A percentile compares a stretch with the other conserved stretches of the same genome.
These are phyloP conservation scores for Echinarachnius parma DNA, from an alignment of 53 echinoderm and acorn worm species.

Conservation along the genomic window DNA sequence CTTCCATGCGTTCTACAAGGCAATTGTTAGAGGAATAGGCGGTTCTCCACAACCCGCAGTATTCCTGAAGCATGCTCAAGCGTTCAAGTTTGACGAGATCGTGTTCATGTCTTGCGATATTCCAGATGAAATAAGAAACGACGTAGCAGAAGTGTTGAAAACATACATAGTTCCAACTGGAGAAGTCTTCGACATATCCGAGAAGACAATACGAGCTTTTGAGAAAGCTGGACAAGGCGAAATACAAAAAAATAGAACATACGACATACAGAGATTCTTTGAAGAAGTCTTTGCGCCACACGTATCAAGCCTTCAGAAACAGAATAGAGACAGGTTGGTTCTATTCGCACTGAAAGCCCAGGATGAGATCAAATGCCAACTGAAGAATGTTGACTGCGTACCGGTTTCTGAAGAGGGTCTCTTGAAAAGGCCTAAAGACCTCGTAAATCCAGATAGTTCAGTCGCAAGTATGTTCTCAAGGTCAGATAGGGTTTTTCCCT, in stretches of 20 bases:
- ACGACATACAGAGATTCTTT: slow-evolving; percentile 33
- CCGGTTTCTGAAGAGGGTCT: not conserved
- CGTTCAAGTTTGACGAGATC: not conserved
- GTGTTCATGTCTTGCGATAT: slow-evolving; percentile 20
- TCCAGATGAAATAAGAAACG: slow-evolving; percentile 1
- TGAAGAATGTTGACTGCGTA: slow-evolving; percentile 41
- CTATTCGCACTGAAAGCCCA: slow-evolving; percentile 25
- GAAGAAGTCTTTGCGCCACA: slow-evolving; percentile 34
- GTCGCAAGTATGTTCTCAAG: slow-evolving; percentile 15
- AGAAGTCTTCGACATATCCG: slow-evolving; percentile 13
- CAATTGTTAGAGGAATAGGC: slow-evolving; percentile 21
- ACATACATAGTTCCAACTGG: not conserved
- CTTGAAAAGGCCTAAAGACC: slow-evolving; percentile 22
- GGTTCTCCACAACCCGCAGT: slow-evolving; percentile 4
- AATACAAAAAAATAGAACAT: slow-evolving; percentile 3
- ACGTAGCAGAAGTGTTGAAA: not conserved
- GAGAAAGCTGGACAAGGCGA: not conserved
- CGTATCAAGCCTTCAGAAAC: not conserved
- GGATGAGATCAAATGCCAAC: not conserved
- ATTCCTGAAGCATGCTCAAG: slow-evolving; percentile 15
- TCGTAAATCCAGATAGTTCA: slow-evolving; percentile 36
- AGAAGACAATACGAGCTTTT: slow-evolving; percentile 24
- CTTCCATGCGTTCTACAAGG: slow-evolving; percentile 37
- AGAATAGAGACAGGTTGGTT: slow-evolving; percentile 7
- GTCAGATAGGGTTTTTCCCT: slow-evolving; percentile 14